phyloP scores from a whole-genome alignment of 2,113 vertebrate genomes.

The pig (Sus scrofa) region DNA sequence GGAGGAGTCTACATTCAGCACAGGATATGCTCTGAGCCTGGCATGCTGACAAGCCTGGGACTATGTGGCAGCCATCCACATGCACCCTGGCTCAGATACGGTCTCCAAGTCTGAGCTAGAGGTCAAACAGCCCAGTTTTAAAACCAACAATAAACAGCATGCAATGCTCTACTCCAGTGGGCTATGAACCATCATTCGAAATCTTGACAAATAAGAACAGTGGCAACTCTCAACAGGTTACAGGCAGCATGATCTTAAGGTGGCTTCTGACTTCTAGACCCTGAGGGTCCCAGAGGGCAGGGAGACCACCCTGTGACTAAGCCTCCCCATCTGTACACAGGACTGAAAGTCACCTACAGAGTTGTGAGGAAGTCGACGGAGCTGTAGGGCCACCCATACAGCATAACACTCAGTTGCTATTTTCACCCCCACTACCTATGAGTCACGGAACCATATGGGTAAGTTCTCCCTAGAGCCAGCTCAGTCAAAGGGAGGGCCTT shows the following conservation, averaged over 20 bases:
- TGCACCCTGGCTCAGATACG: not conserved
- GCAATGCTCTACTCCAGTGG: not conserved
- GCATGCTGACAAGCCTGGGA: not conserved
- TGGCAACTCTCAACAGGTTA: not conserved
- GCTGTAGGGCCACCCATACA: fast-evolving
- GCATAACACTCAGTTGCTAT: not conserved
- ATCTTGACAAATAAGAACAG: not conserved
- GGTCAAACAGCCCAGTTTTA: slow-evolving; percentile 29
- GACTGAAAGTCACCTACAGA: not conserved
- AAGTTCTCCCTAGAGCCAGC: not conserved
- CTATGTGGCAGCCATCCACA: not conserved
- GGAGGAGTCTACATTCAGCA: slow-evolving; percentile 39
- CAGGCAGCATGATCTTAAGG: not conserved
- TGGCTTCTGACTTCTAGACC: not conserved
- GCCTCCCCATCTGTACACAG: not conserved
- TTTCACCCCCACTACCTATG: not conserved
- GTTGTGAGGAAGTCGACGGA: fast-evolving
- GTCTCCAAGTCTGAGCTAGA: slow-evolving; percentile 40
- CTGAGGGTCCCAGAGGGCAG: not conserved
- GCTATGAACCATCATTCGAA: not conserved
- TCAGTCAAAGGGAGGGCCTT: not conserved
- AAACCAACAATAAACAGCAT: not conserved
- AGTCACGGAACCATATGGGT: not conserved
- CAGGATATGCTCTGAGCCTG: not conserved
- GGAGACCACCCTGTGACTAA: not conserved